Conservation (phyloP, 2,888 invertebrate species). For the Coleophora flavipennella region DNA sequence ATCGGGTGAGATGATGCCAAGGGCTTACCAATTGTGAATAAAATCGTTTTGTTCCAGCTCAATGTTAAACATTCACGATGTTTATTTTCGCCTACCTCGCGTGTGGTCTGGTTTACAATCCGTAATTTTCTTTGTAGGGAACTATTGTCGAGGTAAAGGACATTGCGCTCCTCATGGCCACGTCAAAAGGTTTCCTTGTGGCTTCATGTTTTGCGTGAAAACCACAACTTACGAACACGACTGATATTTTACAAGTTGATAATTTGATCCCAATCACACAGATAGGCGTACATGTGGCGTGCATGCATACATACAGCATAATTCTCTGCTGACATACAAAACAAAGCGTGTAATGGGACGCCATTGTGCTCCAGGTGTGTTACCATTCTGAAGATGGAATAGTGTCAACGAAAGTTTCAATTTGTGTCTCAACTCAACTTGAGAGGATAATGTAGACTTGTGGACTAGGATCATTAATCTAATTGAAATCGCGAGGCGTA, state of each 20-base stretch:
- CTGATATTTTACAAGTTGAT: slow-evolving; percentile 4
- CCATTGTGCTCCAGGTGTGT: neutral
- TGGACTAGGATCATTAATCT: slow-evolving; percentile 52
- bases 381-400: slow-evolving; percentile 3
- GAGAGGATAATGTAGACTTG: slow-evolving; percentile 37
- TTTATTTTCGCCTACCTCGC: slow-evolving; percentile 19
- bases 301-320: too few relatives aligned
- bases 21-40: too few relatives aligned
- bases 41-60: too few relatives aligned
- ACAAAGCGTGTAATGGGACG: too few relatives aligned
- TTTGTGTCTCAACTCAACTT: slow-evolving; percentile 23
- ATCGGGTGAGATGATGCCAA: too few relatives aligned
- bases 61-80: too few relatives aligned
- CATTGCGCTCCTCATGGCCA: slow-evolving; percentile 37
- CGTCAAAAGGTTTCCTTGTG: slow-evolving; percentile 29
- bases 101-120: slow-evolving; percentile 26
- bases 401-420: slow-evolving; percentile 38
- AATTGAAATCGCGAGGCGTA: slow-evolving; percentile 57
- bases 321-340: too few relatives aligned
- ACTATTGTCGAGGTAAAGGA: slow-evolving; percentile 41
- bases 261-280: slow-evolving; percentile 2
- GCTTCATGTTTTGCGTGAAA: slow-evolving; percentile 29
- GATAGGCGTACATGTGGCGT: neutral
- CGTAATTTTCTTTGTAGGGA: slow-evolving; percentile 37
- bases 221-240: slow-evolving; percentile 9